Base-by-base conservation (phyloP, 2,888 invertebrate genomes). In the Tortricodes alternella region DNA sequence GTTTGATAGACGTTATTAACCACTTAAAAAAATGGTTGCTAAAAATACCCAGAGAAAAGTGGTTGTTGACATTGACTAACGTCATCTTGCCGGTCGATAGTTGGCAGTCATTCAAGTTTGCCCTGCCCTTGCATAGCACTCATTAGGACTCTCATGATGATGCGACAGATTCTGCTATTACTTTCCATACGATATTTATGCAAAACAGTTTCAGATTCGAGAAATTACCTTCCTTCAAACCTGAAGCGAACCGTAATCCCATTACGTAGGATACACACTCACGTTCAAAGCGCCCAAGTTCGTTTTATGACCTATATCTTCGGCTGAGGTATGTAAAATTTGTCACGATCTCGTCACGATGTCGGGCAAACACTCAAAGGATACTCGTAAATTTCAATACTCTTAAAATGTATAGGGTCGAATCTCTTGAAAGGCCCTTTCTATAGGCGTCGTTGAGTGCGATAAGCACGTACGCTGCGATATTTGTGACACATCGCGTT, bases 91-190 rank as follows among this genome's bases (percentile, higher is more conserved):
- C 65, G 78, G 73, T 83, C 82, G 80, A 83, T 83, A 83, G 76
- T 85, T 89, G 89, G 89, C 89, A 85, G 61, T 61, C 60, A 68
- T 77, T 80, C 89, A 88, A 88, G 78, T 73, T 69, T 64, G 67
- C 58, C 58, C 64, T 76, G 79, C 80, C 81, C 84, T 84, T 83
- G 81, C 70, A 61, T 63, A 48, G 56, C 61, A 49, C 48, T 49
- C 46, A 60, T 57, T 53, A 49, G 58, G 59, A 53, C 46, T 56
- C 58, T 58, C 58, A 49, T 43, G 63, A 58, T 63, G 64, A 62
- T 66, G 60, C 38, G 49, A 58, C 29, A 49, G 49, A 50, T 58
- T 58, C 53, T 21, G 19, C 7, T 46, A 39, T 44, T 46, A 49
- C 60, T 37, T 50, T 58, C 43, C 48, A 48, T 38, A n/a, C n/a